These are phyloP conservation scores for Alviniconcha strummeri DNA, from an alignment of 2,888 invertebrate genomes.

Conservation along the genomic window DNA sequence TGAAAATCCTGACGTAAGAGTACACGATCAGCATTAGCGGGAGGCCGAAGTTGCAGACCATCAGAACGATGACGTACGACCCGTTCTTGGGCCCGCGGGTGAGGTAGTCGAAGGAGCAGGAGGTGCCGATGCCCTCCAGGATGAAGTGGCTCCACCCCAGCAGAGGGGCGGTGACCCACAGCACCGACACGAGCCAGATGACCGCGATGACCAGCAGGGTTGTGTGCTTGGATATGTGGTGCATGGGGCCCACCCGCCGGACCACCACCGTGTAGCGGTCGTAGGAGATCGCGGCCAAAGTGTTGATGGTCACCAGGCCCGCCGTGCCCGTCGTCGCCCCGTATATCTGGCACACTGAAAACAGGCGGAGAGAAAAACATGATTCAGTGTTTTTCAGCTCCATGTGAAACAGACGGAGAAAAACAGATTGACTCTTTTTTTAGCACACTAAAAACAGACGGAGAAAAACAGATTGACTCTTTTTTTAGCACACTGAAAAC, in stretches of 20 bases:
- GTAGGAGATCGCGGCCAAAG: conserved; percentile 44
- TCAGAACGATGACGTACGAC: conserved; percentile 39
- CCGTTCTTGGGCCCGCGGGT: conserved; percentile 25
- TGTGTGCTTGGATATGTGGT: conserved; percentile 34
- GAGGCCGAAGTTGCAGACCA: conserved; percentile 40
- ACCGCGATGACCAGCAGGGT: conserved; percentile 30
- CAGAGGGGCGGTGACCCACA: conserved; percentile 41
- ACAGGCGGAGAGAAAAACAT: background rate
- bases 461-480: no score
- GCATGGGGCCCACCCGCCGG: conserved; percentile 33
- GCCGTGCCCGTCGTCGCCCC: conserved; percentile 38
- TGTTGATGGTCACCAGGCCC: conserved; percentile 47
- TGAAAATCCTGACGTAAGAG: conserved; percentile 41
- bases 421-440: background rate
- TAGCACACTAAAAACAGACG: background rate
- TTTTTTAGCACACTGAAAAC: conserved; percentile 42
- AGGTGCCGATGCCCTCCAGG: conserved; percentile 46
- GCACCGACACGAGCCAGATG: conserved; percentile 40
- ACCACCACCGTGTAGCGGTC: conserved; percentile 45
- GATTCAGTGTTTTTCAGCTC: no score
- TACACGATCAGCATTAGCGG: conserved; percentile 40
- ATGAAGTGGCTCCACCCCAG: conserved; percentile 41
- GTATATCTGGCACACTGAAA: conserved; percentile 47
- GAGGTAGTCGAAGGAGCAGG: conserved; percentile 48
- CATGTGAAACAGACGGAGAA: no score